Percentiles rank a stretch among this genome's conserved stretches.
These are phyloP conservation scores for Atta cephalotes DNA, from an alignment of 1,140 invertebrate genomes.

Conservation along the genomic window DNA sequence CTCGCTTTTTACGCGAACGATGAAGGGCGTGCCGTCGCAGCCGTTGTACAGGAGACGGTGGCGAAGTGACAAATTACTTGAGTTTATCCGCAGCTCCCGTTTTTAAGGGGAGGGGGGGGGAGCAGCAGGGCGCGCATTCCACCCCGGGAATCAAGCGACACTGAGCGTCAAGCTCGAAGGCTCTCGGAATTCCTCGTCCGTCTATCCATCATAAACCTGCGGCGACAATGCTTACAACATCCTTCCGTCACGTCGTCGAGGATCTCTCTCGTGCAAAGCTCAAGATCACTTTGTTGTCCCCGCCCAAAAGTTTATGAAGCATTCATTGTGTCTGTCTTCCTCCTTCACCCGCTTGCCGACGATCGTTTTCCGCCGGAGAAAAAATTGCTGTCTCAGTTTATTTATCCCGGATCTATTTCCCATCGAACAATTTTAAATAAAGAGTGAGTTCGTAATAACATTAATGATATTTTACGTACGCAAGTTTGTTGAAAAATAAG, in stretches of 20 bases:
- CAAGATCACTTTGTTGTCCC: constrained; percentile 62
- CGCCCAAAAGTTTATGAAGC: constrained; percentile 74
- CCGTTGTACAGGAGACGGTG: constrained; percentile 70
- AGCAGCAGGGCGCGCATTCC: constrained; percentile 57
- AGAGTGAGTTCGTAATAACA: neutral
- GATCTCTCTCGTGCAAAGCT: constrained; percentile 58
- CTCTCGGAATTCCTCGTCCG: constrained; percentile 73
- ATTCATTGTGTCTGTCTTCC: constrained; percentile 63
- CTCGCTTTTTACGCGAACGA: constrained; percentile 77
- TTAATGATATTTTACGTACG: neutral
- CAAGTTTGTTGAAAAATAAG: neutral
- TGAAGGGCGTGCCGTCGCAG: constrained; percentile 65
- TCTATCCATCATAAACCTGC: constrained; percentile 82
- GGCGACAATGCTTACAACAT: constrained; percentile 80
- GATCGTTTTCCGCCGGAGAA: constrained; percentile 58
- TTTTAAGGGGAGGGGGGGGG: constrained; percentile 69
- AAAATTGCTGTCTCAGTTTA: constrained; percentile 23
- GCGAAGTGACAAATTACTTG: constrained; percentile 82
- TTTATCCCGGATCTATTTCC: neutral
- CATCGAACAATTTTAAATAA: constrained; percentile 4
- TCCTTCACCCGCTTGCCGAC: constrained; percentile 18
- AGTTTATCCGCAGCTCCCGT: constrained; percentile 79
- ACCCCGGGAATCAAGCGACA: constrained; percentile 67
- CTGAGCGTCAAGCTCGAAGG: constrained; percentile 55
- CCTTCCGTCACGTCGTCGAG: constrained; percentile 70